Evolutionary conservation across 2,888 invertebrate genomes (phyloP), one percentile per base, ranked within the genome.

Genomic region (Caenorhabditis sp.): DNA sequence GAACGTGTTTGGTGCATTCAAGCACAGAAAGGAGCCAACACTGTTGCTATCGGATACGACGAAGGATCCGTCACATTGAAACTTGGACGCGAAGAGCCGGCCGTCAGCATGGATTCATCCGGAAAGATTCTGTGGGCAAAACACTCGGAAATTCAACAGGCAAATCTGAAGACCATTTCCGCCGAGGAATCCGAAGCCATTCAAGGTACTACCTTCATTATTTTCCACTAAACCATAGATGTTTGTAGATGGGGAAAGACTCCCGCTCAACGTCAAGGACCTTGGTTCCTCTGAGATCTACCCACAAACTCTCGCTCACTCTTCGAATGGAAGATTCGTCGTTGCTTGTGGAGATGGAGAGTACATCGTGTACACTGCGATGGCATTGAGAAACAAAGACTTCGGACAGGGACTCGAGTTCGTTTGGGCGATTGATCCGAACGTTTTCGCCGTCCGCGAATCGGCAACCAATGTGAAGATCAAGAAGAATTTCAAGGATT

Each of bases 271-370:
- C 2, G 94, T 97, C 0, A 99, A 99, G 90, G 99, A 99, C 89
- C 96, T 99, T 95, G 99, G 99, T 1, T 95, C 96, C 6, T 99
- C 98, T 90, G 99, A 99, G 91, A 96, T 99, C 79, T 99, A 98
- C 90, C 99, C 99, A 0, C 99, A 99, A 89, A 96, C 95, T 0
- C 95, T 99, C 79, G 94, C 95, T 27, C 99, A 99, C 90, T 99
- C 98, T 91, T 96, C 98, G 0, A 99, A 99, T 90, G 99, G 99
- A 15, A 93, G 84, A 17, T 84, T 83, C 52, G 93, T 95, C 4
- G 98, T 97, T 0, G 98, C 98, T 1, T 99, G 99, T 89, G 99
- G 99, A 1, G 99, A 99, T 90, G 99, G 99, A 13, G 99, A 99
- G 90, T 99, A 97, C 90, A 99, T 99, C 53, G 98, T 99, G 86